Base-by-base conservation (phyloP, 1,140 invertebrate genomes). In the Trichoplusia ni region DNA sequence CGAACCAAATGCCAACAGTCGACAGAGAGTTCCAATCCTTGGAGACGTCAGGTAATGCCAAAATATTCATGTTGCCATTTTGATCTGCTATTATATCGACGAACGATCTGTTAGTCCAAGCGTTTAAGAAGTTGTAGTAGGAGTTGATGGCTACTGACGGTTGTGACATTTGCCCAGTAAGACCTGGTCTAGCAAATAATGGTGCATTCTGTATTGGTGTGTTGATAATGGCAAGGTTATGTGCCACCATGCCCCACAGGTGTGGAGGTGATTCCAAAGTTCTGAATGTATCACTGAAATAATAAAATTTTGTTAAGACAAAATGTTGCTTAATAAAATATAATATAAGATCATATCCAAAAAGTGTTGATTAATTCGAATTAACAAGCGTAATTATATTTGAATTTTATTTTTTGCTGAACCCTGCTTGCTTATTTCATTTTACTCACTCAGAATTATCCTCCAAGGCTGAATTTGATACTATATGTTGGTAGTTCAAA, bases 231-330 rank as follows among this genome's bases (percentile, higher is more conserved):
- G 60, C 60, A 6, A 88, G 71, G 31, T 83, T 84, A 44, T 90
- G 88, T 0, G 86, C 86, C 0, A 89, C 62, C 82, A 90, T 82
- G 3, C 82, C 84, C 84, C 85, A 89, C 4, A 76, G 58, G 60
- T 84, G 76, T 4, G 77, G 62, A 4, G 82, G 73, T 0, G 74
- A 74, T 56, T 47, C 21, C 7, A 88, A 4, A 1, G 82, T 46
- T 13, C 68, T 53, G 54, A 84, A 90, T 54, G 72, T 58, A 3
- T 65, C 77, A 40, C 87, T 88, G 61, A 33, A 76, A 75, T 4
- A 60, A 62, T n/a, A n/a, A n/a, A n/a, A n/a, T n/a, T n/a, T n/a
- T n/a, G n/a, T n/a, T n/a, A n/a, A n/a, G n/a, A n/a, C n/a, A n/a
- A n/a, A n/a, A n/a, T n/a, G n/a, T n/a, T n/a, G n/a, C n/a, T n/a